phyloP scores from a whole-genome alignment of 2,113 vertebrate genomes.

The Orycteropus afer region DNA sequence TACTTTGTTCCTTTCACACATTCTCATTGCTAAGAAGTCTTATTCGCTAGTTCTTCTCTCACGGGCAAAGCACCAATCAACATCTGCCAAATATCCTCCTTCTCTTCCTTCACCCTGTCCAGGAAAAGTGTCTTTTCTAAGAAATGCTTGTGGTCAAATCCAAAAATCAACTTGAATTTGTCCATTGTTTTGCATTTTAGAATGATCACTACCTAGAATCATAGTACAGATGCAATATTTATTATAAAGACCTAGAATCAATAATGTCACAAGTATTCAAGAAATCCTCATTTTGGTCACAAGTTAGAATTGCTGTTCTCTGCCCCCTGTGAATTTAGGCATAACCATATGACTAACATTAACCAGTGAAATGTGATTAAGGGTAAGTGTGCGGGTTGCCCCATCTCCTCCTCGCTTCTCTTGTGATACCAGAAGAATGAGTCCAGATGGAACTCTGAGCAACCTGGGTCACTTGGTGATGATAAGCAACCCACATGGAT shows the following conservation, averaged over 20 bases:
- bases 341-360: not conserved
- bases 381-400: not conserved
- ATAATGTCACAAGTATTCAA: constrained; percentile 24
- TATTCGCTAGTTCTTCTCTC: constrained; percentile 23
- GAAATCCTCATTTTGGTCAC: not conserved
- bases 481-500: not conserved
- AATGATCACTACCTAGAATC: not conserved
- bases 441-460: not conserved
- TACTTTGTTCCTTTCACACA: constrained; percentile 16
- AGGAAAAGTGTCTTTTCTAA: constrained; percentile 42
- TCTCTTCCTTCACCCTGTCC: constrained; percentile 21
- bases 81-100: constrained; percentile 16
- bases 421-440: not conserved
- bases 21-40: constrained; percentile 35
- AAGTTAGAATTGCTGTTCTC: not conserved
- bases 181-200: constrained; percentile 47
- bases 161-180: constrained; percentile 32
- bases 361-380: constrained; percentile 13
- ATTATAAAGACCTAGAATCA: not conserved
- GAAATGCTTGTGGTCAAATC: not conserved
- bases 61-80: constrained; percentile 14
- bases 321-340: not conserved
- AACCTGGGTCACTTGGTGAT: not conserved
- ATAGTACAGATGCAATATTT: not conserved
- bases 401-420: not conserved